These are phyloP conservation scores for Pollenia amentaria DNA, from an alignment of 2,888 invertebrate genomes.

Conservation along the genomic window DNA sequence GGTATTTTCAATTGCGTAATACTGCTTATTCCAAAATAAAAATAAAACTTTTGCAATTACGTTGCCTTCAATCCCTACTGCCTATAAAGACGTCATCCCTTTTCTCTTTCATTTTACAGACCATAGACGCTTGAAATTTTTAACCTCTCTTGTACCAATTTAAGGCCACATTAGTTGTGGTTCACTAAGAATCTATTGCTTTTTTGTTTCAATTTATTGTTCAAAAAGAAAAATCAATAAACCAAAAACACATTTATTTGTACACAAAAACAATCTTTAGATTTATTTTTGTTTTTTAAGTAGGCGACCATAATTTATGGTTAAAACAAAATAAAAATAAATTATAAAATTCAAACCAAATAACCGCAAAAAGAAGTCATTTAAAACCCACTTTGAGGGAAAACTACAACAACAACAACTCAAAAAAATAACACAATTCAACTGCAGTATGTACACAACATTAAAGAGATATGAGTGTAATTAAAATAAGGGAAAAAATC, in stretches of 20 bases:
- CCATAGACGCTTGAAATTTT: no score
- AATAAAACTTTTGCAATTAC: no score
- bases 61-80: no score
- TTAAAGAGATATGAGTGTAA: constrained; percentile 3
- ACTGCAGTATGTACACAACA: constrained; percentile 2
- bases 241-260: background rate
- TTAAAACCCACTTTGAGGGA: constrained; percentile 45
- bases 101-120: no score
- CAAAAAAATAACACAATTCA: constrained; percentile 10
- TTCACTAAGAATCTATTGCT: background rate
- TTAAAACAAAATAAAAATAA: constrained; percentile 45
- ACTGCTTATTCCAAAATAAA: no score
- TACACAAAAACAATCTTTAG: background rate
- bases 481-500: constrained; percentile 7
- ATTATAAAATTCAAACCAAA: constrained; percentile 43
- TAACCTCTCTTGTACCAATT: background rate
- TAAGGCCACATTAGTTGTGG: constrained; percentile 9
- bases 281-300: constrained; percentile 27
- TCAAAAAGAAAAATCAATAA: background rate
- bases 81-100: no score
- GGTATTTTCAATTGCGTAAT: no score
- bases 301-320: constrained; percentile 65
- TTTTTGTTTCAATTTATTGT: background rate
- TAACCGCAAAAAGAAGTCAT: constrained; percentile 52
- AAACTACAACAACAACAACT: constrained; percentile 10